These are phyloP conservation scores for Tetropium fuscum DNA, from an alignment of 2,888 invertebrate species.

Conservation along the genomic window DNA sequence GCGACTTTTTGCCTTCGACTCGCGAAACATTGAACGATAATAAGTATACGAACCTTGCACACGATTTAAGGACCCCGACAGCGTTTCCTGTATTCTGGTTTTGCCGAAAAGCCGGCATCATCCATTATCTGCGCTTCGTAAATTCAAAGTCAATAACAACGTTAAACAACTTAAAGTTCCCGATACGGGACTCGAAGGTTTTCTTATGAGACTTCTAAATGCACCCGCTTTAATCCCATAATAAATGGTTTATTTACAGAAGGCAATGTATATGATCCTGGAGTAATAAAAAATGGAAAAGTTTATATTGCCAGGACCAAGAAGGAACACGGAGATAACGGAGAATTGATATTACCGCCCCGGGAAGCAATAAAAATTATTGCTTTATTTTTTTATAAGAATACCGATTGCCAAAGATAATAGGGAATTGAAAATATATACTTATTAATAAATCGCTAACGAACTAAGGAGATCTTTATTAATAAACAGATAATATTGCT, in stretches of 20 bases:
- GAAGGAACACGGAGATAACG: too few species aligned
- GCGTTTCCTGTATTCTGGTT: slow-evolving; percentile 3
- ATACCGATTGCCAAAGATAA: too few species aligned
- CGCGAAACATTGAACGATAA: slow-evolving; percentile 16
- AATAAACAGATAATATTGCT: too few species aligned
- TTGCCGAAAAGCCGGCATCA: slow-evolving; percentile 11
- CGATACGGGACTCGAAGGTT: slow-evolving; percentile 27
- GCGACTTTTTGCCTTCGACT: slow-evolving; percentile 1
- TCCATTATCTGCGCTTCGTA: slow-evolving; percentile 58
- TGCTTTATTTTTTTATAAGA: too few species aligned
- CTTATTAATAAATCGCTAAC: too few species aligned
- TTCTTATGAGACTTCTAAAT: slow-evolving; percentile 17
- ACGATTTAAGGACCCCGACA: slow-evolving; percentile 50
- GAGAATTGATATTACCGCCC: too few species aligned
- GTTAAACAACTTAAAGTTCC: slow-evolving; percentile 58
- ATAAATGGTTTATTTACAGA: slow-evolving; percentile 18
- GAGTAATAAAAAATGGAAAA: not conserved
- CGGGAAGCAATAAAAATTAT: too few species aligned
- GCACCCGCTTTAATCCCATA: slow-evolving; percentile 1
- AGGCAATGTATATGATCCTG: slow-evolving; percentile 5
- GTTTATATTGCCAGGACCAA: not conserved
- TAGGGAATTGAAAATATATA: too few species aligned
- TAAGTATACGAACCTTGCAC: slow-evolving; percentile 13
- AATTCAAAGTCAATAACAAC: slow-evolving; percentile 61
- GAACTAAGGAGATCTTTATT: too few species aligned